Evolutionary conservation across 2,113 vertebrate genomes (phyloP), one percentile per base, ranked within the genome.

Genomic region (Mandrillus leucophaeus): DNA sequence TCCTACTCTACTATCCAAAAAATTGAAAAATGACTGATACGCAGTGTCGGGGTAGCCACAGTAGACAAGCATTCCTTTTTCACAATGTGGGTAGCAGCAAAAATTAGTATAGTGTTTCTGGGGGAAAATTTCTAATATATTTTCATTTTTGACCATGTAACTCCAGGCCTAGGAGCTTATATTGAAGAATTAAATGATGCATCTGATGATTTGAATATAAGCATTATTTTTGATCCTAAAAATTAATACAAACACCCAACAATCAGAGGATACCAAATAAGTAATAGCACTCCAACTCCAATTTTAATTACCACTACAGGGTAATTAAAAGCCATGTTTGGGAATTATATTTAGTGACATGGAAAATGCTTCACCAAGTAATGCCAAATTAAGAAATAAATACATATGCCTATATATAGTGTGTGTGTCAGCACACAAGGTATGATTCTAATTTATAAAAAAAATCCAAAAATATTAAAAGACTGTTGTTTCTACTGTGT

Each of bases 351-450:
- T 40, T 59, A 59, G 43, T n/a, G 35, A 79, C 5, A 43, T 6
- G 8, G 61, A 72, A 88, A 79, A 52, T 40, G 16, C 11, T 70
- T 40, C 50, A 8, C 35, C 13, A n/a, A 27, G 55, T 45, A 48
- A 61, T 4, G 27, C 32, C 50, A 64, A 73, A 25, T 50, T 35
- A 73, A 38, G 85, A 61, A 84, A 30, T 32, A 6, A 43, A 78
- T 52, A 66, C 2, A 30, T 23, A 5, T 11, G 55, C 10, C 11
- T 5, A 17, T 8, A 55, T 50, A 35, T 35, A 35, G 30, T 30
- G 1, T 35, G 5, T 38, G 8, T 59, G 4, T 43, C 0, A 2
- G 38, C 1, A 64, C n/a, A 30, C 7, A 38, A 12, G 18, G 12
- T 50, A 23, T 73, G 82, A 52, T 55, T 52, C 18, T 23, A 59